phyloP scores from a whole-genome alignment of 2,888 invertebrate species.

The Drosophila lacicola region DNA sequence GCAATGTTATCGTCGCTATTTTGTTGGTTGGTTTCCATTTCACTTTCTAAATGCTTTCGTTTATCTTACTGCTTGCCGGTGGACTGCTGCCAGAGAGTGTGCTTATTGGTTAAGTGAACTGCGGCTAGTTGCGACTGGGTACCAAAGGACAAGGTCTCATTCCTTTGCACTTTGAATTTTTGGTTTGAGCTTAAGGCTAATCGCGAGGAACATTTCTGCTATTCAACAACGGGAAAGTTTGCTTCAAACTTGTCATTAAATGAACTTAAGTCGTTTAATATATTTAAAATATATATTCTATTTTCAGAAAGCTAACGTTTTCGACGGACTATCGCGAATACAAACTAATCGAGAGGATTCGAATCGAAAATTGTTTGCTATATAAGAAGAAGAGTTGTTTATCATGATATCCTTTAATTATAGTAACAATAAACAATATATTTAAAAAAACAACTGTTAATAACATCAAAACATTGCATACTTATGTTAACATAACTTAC shows the following conservation, averaged over 20 bases:
- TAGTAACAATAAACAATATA: too few relatives aligned
- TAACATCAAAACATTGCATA: not conserved
- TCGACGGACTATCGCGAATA: too few relatives aligned
- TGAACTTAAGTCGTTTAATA: too few relatives aligned
- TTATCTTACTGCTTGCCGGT: constrained; percentile 43
- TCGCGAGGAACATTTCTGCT: not conserved
- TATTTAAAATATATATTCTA: too few relatives aligned
- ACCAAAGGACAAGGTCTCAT: not conserved
- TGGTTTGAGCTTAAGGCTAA: constrained; percentile 1
- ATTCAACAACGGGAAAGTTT: too few relatives aligned
- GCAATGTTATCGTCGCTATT: constrained; percentile 44
- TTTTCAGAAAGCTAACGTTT: too few relatives aligned
- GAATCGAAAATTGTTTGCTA: too few relatives aligned
- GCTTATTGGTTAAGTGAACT: constrained; percentile 48
- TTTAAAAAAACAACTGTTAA: too few relatives aligned
- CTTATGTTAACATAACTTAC: not conserved
- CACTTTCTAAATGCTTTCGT: constrained; percentile 61
- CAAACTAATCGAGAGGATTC: too few relatives aligned
- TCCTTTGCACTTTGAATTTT: constrained; percentile 1
- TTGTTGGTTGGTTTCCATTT: constrained; percentile 63
- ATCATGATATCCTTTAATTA: too few relatives aligned
- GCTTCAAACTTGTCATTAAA: too few relatives aligned
- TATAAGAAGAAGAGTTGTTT: too few relatives aligned
- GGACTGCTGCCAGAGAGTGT: constrained; percentile 20
- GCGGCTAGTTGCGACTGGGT: constrained; percentile 4